phyloP scores from a whole-genome alignment of 2,797 vertebrate genomes.

The Chelon auratus region DNA sequence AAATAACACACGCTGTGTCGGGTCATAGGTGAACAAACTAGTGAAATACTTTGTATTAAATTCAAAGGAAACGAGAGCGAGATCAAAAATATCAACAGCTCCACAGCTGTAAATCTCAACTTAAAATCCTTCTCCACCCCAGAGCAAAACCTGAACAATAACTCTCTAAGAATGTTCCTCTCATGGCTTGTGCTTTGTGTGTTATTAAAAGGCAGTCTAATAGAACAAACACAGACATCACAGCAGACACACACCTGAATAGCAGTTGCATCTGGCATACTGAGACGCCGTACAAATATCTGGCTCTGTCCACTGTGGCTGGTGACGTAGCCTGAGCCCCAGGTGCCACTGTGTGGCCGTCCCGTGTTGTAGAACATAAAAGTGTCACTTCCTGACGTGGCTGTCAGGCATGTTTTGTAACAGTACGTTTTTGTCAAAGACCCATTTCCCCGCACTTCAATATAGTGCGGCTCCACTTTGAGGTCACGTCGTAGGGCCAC shows the following conservation, averaged over 20 bases:
- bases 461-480: constrained; percentile 96
- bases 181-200: constrained; percentile 17
- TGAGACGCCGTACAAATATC: constrained; percentile 86
- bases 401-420: constrained; percentile 96
- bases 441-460: constrained; percentile 95
- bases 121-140: constrained; percentile 25
- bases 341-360: constrained; percentile 90
- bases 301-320: constrained; percentile 93
- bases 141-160: constrained; percentile 35
- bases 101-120: constrained; percentile 46
- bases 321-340: constrained; percentile 92
- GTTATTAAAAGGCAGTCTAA: constrained; percentile 28
- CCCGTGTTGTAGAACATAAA: constrained; percentile 99
- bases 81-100: constrained; percentile 22
- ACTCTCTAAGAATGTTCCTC: constrained; percentile 15
- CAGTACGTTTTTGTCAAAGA: constrained; percentile 98
- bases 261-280: constrained; percentile 86
- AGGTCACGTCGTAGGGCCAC: constrained; percentile 90
- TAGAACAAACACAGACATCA: constrained; percentile 37
- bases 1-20: constrained; percentile 34
- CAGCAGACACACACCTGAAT: constrained; percentile 84
- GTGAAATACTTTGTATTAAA: constrained; percentile 26
- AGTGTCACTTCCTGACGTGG: constrained; percentile 96
- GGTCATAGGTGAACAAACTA: constrained; percentile 35
- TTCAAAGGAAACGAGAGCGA: not conserved